Percentiles rank a stretch among this genome's conserved stretches.
These are phyloP conservation scores for Pseudomyrmex cubaensis DNA, from an alignment of 1,140 invertebrate species.

Conservation along the genomic window DNA sequence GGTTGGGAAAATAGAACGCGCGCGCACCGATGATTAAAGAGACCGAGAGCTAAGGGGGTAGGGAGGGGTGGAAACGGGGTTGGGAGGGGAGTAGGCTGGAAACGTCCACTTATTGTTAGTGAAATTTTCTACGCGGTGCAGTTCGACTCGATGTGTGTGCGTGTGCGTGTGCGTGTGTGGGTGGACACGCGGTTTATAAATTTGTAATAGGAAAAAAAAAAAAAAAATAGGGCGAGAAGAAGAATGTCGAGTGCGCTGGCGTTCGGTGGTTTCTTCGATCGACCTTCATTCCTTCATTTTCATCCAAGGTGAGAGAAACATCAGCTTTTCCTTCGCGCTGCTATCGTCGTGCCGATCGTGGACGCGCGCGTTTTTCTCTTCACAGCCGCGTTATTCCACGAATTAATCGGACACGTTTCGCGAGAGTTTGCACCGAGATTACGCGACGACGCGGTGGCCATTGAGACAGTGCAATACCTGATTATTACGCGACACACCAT, in stretches of 20 bases:
- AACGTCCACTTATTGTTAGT: slow-evolving; percentile 40
- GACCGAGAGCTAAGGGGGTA: slow-evolving; percentile 14
- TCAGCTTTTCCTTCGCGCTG: background rate
- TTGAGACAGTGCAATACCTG: slow-evolving; percentile 63
- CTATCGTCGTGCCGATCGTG: slow-evolving; percentile 11
- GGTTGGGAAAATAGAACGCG: slow-evolving; percentile 58
- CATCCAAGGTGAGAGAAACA: background rate
- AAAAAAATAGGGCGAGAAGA: slow-evolving; percentile 1
- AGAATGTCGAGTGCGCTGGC: slow-evolving; percentile 63
- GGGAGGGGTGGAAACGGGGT: slow-evolving; percentile 30
- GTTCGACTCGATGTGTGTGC: background rate
- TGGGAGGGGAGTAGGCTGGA: slow-evolving; percentile 10
- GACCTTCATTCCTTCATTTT: background rate
- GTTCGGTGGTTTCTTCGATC: slow-evolving; percentile 44
- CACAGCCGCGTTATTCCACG: no score
- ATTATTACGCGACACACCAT: slow-evolving; percentile 35
- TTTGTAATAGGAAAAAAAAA: slow-evolving; percentile 29
- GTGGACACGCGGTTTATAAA: slow-evolving; percentile 47
- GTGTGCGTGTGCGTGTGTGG: no score
- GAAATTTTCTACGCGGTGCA: slow-evolving; percentile 58
- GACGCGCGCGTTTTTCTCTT: background rate
- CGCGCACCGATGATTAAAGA: slow-evolving; percentile 35
- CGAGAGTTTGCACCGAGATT: background rate
- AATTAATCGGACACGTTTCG: background rate
- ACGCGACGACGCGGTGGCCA: slow-evolving; percentile 41